Percentiles rank a stretch among this genome's conserved stretches.
phyloP scores from a whole-genome alignment of 2,888 invertebrate genomes.

The Melanchra persicariae region DNA sequence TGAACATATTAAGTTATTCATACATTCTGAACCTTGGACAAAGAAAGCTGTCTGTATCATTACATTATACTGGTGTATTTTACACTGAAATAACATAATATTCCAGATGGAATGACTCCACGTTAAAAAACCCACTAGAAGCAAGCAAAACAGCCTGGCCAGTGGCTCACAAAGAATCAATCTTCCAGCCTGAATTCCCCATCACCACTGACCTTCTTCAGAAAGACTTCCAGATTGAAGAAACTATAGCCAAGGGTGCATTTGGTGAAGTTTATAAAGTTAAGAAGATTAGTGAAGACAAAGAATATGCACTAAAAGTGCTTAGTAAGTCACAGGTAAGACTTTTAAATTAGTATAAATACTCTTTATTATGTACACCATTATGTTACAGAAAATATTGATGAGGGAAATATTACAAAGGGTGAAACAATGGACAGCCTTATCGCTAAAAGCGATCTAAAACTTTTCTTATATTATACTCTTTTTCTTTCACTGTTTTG shows the following conservation, averaged over 20 bases:
- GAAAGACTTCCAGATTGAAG: constrained; percentile 92
- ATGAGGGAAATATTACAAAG: no score
- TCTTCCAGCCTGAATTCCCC: constrained; percentile 97
- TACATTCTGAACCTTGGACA: background rate
- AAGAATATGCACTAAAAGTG: constrained; percentile 96
- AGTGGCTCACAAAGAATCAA: constrained; percentile 94
- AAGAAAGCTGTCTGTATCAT: constrained; percentile 25
- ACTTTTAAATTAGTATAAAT: no score
- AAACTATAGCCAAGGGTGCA: constrained; percentile 96
- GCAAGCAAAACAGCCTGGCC: constrained; percentile 95
- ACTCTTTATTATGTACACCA: no score
- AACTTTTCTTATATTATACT: no score
- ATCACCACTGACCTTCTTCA: constrained; percentile 91
- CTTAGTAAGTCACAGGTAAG: constrained; percentile 94
- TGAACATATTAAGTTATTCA: background rate
- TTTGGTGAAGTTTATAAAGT: constrained; percentile 97
- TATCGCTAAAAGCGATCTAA: no score
- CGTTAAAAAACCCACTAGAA: constrained; percentile 90
- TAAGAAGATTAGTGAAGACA: constrained; percentile 91
- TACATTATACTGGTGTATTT: constrained; percentile 6
- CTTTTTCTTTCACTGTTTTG: background rate
- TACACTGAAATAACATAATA: constrained; percentile 15
- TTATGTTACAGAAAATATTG: no score
- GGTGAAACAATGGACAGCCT: no score
- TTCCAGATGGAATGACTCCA: constrained; percentile 93